Evolutionary conservation across 2,797 vertebrate genomes (phyloP), one percentile per base, ranked within the genome.

Genomic region (Denticeps clupeoides): DNA sequence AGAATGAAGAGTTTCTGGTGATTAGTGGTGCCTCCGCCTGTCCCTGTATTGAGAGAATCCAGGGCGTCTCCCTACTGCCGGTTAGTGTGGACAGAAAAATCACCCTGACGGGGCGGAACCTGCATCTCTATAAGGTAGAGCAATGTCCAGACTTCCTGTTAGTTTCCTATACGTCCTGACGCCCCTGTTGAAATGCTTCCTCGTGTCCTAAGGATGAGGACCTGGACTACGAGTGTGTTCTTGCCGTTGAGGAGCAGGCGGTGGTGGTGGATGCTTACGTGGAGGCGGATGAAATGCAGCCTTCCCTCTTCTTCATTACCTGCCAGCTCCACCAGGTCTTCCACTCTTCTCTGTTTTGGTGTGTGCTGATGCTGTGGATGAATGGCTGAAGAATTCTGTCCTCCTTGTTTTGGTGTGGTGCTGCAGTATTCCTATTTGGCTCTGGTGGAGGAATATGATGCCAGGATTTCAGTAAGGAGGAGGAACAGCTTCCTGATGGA

Each of bases 91-190:
- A 83, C 0, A 83, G 79, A 22, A 87, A 91, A 63, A 82, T 98
- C 49, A 88, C 77, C 1, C 71, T 98, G 56, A 61, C 89, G 19
- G 94, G 87, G 60, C 81, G 74, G 51, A 92, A 97, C 67, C 83
- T 97, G 12, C 70, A 88, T 41, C 83, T 93, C 52, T 91, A 90
- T 42, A 85, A 90, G 90, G 94, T 95, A 80, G 66, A 2, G 9
- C 8, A 21, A 27, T 13, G 6, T 2, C 15, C n/a, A 31, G 11
- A n/a, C n/a, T n/a, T n/a, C n/a, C n/a, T n/a, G n/a, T n/a, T n/a
- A n/a, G n/a, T n/a, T n/a, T n/a, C n/a, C n/a, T n/a, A n/a, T n/a
- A n/a, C n/a, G n/a, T n/a, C n/a, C n/a, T n/a, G n/a, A n/a, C 15
- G 12, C 4, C 28, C 9, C 26, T 25, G 18, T 21, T 16, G 18